These are phyloP conservation scores for Rhagium mordax DNA, from an alignment of 2,888 invertebrate genomes.

Conservation along the genomic window DNA sequence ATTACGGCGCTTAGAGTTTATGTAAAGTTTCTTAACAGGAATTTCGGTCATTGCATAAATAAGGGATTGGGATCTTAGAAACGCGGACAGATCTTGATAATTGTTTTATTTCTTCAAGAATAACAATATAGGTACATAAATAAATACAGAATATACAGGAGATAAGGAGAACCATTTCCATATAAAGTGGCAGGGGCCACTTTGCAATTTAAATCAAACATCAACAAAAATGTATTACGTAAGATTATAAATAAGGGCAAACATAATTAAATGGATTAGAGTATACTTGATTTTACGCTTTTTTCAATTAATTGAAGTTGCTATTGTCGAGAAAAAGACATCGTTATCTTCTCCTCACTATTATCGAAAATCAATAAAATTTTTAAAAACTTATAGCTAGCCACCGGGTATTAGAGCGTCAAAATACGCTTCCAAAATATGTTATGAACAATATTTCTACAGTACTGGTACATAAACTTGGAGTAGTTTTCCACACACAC, in stretches of 20 bases:
- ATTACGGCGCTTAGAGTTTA: conserved; percentile 17
- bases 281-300: too few species aligned
- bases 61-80: conserved; percentile 2
- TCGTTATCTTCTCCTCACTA: too few species aligned
- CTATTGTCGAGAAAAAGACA: too few species aligned
- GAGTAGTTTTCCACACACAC: too few species aligned
- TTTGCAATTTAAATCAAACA: neutral
- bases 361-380: too few species aligned
- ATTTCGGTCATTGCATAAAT: conserved; percentile 9
- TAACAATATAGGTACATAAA: neutral
- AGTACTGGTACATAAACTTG: too few species aligned
- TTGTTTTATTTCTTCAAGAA: neutral
- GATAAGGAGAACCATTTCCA: neutral
- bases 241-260: neutral
- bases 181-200: neutral
- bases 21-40: conserved; percentile 26
- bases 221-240: neutral
- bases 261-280: too few species aligned
- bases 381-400: too few species aligned
- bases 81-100: neutral
- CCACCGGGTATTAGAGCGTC: too few species aligned
- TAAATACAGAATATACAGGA: neutral
- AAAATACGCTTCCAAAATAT: too few species aligned
- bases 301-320: too few species aligned
- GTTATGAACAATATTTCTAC: too few species aligned